Evolutionary conservation across 2,797 vertebrate genomes (phyloP).

Genomic region (Hapalemur alaotrensis): DNA sequence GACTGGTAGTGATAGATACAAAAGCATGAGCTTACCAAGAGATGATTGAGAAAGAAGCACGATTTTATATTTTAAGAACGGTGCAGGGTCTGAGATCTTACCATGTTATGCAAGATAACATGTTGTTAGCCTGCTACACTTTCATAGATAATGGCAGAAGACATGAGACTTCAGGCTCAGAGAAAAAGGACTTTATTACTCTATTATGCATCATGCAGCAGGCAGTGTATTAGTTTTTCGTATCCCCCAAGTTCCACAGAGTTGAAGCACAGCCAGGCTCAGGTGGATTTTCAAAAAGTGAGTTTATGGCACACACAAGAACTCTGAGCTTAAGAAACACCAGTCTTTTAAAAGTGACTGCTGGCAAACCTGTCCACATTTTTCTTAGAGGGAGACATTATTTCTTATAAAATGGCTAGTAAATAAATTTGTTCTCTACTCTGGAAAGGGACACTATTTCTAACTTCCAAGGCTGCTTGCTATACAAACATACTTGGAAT

Average conservation of each 20-base stretch:
- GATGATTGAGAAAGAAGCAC: neutral
- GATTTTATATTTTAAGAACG: neutral
- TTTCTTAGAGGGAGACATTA: neutral
- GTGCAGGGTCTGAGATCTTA: neutral
- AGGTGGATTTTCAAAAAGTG: neutral
- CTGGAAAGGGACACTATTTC: neutral
- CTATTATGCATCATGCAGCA: neutral
- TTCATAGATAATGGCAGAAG: neutral
- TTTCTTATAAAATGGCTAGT: neutral
- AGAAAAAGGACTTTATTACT: neutral
- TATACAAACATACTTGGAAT: neutral
- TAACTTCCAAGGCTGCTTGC: neutral
- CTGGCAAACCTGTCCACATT: neutral
- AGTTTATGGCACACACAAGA: neutral
- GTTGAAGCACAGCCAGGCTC: neutral
- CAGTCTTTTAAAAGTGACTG: neutral
- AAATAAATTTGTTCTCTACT: neutral
- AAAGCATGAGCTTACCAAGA: neutral
- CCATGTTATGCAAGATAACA: neutral
- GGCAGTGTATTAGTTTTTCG: too few species aligned
- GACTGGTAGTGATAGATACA: neutral
- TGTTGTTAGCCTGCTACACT: neutral
- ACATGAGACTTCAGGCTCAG: neutral
- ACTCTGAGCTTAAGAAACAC: neutral
- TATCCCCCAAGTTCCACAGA: accelerated